Evolutionary conservation across 2,797 vertebrate genomes (phyloP).

Genomic region (Loriculus beryllinus): DNA sequence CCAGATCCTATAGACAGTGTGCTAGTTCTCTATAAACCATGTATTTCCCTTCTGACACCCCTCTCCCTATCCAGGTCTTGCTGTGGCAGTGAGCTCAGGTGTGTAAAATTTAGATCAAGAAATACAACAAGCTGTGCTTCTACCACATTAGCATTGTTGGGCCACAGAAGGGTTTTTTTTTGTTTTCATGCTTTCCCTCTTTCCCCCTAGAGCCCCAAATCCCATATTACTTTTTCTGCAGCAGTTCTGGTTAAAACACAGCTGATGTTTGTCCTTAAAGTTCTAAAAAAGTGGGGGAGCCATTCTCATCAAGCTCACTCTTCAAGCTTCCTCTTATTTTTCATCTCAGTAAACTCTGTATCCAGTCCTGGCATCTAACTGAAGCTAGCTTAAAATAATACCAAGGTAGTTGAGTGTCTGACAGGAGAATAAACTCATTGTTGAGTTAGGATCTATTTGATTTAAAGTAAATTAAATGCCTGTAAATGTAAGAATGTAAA

Average conservation of each 20-base stretch:
- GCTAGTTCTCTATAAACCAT: not conserved
- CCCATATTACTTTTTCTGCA: not conserved
- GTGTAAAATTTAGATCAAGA: not conserved
- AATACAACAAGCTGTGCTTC: not conserved
- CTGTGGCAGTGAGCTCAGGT: not conserved
- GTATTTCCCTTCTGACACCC: not conserved
- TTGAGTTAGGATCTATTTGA: not conserved
- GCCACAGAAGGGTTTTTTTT: not conserved
- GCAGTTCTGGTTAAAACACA: not conserved
- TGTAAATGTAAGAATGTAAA: not conserved
- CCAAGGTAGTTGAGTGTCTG: not conserved
- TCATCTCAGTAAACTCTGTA: not conserved
- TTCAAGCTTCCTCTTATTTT: not conserved
- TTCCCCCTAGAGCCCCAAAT: not conserved
- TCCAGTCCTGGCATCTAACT: not conserved
- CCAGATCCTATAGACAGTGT: not conserved
- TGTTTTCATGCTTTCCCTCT: not conserved
- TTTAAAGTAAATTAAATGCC: conserved; percentile 11
- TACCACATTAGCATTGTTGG: not conserved
- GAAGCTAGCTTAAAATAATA: not conserved
- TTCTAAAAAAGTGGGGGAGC: not conserved
- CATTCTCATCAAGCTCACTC: not conserved
- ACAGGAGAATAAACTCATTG: not conserved
- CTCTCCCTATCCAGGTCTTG: not conserved
- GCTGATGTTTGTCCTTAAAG: not conserved